Evolutionary conservation across 2,113 vertebrate genomes (phyloP).

Genomic region (Pelodiscus sinensis): DNA sequence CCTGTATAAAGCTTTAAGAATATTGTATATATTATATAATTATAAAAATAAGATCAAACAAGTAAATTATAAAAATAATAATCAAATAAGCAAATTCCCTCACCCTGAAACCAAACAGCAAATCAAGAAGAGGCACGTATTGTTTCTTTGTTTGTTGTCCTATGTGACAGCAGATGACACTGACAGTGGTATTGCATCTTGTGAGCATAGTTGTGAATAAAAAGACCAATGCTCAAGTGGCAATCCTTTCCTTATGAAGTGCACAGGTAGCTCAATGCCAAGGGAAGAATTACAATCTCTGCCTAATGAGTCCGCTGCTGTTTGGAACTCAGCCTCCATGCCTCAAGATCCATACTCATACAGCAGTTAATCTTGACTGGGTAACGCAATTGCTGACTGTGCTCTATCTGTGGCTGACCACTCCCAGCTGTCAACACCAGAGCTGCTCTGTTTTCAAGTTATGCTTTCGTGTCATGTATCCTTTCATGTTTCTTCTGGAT

Average conservation of each 20-base stretch:
- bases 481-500: background rate
- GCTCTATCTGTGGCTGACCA: background rate
- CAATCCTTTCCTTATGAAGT: background rate
- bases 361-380: background rate
- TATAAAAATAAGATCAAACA: too few species aligned
- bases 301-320: background rate
- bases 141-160: background rate
- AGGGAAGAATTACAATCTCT: background rate
- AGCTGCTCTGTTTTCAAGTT: background rate
- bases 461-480: background rate
- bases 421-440: background rate
- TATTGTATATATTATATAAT: slow-evolving; percentile 5
- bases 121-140: background rate
- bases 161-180: background rate
- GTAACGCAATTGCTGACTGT: background rate
- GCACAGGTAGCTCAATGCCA: background rate
- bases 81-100: slow-evolving; percentile 35
- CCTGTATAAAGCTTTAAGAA: slow-evolving; percentile 41
- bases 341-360: background rate
- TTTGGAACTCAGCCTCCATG: background rate
- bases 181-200: background rate
- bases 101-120: slow-evolving; percentile 39
- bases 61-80: slow-evolving; percentile 42
- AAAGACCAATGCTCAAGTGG: background rate
- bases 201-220: background rate